Evolutionary conservation across 2,113 vertebrate genomes (phyloP).

Genomic region (Periophthalmodon schlosseri): DNA sequence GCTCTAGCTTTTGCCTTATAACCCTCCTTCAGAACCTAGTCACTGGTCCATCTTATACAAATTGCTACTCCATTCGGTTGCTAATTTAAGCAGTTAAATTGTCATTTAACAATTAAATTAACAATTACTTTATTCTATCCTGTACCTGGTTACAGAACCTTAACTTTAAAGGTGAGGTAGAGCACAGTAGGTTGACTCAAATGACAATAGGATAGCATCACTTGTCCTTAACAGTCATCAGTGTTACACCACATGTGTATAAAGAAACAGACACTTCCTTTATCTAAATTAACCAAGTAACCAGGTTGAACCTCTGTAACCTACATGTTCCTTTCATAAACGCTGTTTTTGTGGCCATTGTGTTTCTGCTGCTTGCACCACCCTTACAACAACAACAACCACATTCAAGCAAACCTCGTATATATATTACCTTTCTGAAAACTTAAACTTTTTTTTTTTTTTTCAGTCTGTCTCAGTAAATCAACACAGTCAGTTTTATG

Average conservation of each 20-base stretch:
- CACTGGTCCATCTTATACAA: too few species aligned
- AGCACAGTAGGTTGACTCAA: not conserved
- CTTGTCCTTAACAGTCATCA: not conserved
- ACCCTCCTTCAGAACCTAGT: too few species aligned
- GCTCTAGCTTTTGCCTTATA: too few species aligned
- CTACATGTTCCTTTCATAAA: not conserved
- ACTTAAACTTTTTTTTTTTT: not conserved
- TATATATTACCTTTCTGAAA: not conserved
- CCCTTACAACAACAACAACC: not conserved
- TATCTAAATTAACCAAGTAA: not conserved
- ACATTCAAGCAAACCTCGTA: not conserved
- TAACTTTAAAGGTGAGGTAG: not conserved
- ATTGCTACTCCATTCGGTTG: too few species aligned
- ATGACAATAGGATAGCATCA: not conserved
- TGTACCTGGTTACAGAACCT: too few species aligned
- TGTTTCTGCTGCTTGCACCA: not conserved
- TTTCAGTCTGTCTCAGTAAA: not conserved
- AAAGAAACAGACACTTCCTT: not conserved
- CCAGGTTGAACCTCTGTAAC: not conserved
- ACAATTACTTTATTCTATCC: too few species aligned
- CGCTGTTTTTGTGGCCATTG: not conserved
- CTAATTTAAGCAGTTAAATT: too few species aligned
- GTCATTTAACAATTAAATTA: too few species aligned
- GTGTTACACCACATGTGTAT: not conserved
- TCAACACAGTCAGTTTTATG: not conserved